Base-by-base conservation (phyloP, 2,797 vertebrate species). In the Denticeps clupeoides region DNA sequence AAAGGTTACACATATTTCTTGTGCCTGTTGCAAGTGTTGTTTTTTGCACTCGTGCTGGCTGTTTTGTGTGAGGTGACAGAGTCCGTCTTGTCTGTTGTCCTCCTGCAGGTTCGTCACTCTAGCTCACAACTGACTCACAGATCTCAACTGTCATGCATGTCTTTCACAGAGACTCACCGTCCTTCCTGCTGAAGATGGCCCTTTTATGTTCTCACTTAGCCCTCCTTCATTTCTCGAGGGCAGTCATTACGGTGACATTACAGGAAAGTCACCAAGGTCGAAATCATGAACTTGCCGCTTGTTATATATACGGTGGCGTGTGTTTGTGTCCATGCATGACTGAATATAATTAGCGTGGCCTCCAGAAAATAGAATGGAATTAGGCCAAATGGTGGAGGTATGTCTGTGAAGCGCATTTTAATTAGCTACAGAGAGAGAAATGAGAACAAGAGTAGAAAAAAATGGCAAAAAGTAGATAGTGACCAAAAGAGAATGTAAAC, bases 61-160 rank as follows among this genome's bases (percentile, higher is more conserved):
- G n/a, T n/a, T n/a, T n/a, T n/a, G n/a, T n/a, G 42, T 32, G 45
- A 38, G 42, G 12, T 29, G 32, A 45, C 44, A 25, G 46, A 47
- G 23, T 21, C 11, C 26, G 33, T 33, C 33, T 37, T 35, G 41
- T 11, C 47, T 19, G 43, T 21, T 40, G 15, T 44, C 32, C n/a
- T n/a, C n/a, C n/a, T n/a, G n/a, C n/a, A n/a, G n/a, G n/a, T n/a
- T n/a, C n/a, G n/a, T n/a, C n/a, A n/a, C n/a, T n/a, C n/a, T n/a
- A n/a, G n/a, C n/a, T n/a, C n/a, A n/a, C n/a, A n/a, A 41, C 27
- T 53, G 50, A 53, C 21, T 53, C 46, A 41, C 21, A 7, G 23
- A 49, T 49, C 44, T 16, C 41, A 31, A n/a, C 29, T 32, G 33
- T 58, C 33, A 45, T 9, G 26, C 33, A 32, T 22, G 24, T 31